Evolutionary conservation across 2,797 vertebrate genomes (phyloP), one percentile per base, ranked within the genome.

Genomic region (Gymnothorax javanicus): DNA sequence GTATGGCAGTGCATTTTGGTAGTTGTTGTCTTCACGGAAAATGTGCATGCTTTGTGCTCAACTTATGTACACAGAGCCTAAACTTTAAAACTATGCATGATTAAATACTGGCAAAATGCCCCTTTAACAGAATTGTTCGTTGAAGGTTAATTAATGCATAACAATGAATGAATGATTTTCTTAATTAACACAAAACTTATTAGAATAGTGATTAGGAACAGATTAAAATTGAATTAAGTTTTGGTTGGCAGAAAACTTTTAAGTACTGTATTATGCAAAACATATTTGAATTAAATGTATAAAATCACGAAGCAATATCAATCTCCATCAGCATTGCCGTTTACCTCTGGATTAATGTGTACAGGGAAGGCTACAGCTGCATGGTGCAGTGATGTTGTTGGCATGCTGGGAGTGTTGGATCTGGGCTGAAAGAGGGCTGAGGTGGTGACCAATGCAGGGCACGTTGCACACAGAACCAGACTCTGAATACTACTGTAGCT

Each of bases 301-400:
- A n/a, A 60, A 89, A 91, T 89, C 87, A 86, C 89, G 83, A 90
- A 90, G 89, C 87, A 91, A 93, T 92, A 91, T 88, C 91, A 92
- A 91, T 91, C 91, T 79, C 86, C 91, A 88, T 89, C 77, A 82
- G 52, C 9, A 27, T 88, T 71, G 85, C 93, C 91, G 91, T 91
- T 93, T 87, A 62, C 87, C 27, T 64, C 62, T 64, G 17, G 20
- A 56, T 56, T 11, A 15, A 23, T 59, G 54, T 20, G 87, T 62
- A 77, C 85, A 86, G 87, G 81, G 90, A 93, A 94, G 93, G 94
- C 94, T 92, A 43, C 33, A 94, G 88, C 20, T 89, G 2, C 33
- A 43, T 43, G 33, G 79, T 90, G 89, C 91, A 92, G 94, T 89
- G 88, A 90, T 20, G 43, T 7, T 82, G 9, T 57, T 86, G n/a